These are phyloP conservation scores for Hypena proboscidalis DNA, from an alignment of 2,888 invertebrate species.

Conservation along the genomic window DNA sequence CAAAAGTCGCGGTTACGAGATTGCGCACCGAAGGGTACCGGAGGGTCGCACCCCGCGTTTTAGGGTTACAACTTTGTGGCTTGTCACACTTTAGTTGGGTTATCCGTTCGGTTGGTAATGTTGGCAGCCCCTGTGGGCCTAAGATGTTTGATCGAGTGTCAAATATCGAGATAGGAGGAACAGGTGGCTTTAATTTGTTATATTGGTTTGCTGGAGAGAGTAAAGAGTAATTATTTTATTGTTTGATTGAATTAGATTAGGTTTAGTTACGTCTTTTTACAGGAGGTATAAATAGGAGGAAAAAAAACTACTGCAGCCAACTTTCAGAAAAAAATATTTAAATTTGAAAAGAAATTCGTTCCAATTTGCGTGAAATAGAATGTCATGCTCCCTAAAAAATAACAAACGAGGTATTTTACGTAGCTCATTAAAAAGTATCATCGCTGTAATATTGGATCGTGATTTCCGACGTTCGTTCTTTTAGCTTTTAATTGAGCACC, in stretches of 20 bases:
- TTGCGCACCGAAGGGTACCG: slow-evolving; percentile 47
- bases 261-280: too few relatives aligned
- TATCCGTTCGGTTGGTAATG: slow-evolving; percentile 37
- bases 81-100: slow-evolving; percentile 50
- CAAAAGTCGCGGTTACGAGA: slow-evolving; percentile 60
- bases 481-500: slow-evolving; percentile 78
- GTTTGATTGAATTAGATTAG: too few relatives aligned
- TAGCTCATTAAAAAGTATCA: slow-evolving; percentile 75
- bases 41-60: slow-evolving; percentile 59
- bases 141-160: slow-evolving; percentile 20
- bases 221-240: neutral
- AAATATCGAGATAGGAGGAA: slow-evolving; percentile 17
- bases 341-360: too few relatives aligned
- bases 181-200: slow-evolving; percentile 18
- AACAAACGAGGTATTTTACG: slow-evolving; percentile 7
- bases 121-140: slow-evolving; percentile 26
- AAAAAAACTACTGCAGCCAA: too few relatives aligned
- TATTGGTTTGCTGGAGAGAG: neutral
- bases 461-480: slow-evolving; percentile 73
- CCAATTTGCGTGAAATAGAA: too few relatives aligned
- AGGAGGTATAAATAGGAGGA: too few relatives aligned
- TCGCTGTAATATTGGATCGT: slow-evolving; percentile 75
- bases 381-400: too few relatives aligned
- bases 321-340: too few relatives aligned
- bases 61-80: slow-evolving; percentile 59